Conservation (phyloP, 2,888 invertebrate genomes). For the Chalcis sispes region DNA sequence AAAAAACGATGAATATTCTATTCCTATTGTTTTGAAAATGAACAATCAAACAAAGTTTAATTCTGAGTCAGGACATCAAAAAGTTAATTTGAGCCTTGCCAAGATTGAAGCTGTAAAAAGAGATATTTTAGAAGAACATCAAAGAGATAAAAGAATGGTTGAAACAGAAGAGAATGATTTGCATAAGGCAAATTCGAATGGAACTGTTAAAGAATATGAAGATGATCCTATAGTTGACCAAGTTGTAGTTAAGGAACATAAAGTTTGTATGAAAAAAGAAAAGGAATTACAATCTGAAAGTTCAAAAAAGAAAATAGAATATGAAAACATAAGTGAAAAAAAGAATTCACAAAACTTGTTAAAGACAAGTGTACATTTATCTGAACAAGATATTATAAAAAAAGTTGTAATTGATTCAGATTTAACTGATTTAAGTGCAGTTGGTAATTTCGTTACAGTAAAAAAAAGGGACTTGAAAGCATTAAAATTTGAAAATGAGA, state of each 20-base stretch:
- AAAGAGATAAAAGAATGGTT: constrained; percentile 66
- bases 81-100: constrained; percentile 55
- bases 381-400: constrained; percentile 64
- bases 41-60: constrained; percentile 66
- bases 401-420: constrained; percentile 60
- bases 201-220: not conserved
- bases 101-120: constrained; percentile 59
- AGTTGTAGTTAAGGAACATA: not conserved
- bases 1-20: constrained; percentile 57
- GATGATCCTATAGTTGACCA: constrained; percentile 19
- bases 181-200: not conserved
- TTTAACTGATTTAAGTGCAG: constrained; percentile 54
- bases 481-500: constrained; percentile 57
- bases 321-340: constrained; percentile 17
- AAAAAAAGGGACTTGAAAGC: constrained; percentile 70
- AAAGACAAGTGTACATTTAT: constrained; percentile 66
- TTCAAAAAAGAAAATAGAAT: not conserved
- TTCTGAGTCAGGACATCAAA: constrained; percentile 24
- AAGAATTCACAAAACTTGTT: constrained; percentile 55
- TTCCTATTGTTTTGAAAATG: constrained; percentile 70
- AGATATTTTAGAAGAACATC: constrained; percentile 67
- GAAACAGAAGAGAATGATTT: constrained; percentile 16
- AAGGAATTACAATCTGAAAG: constrained; percentile 21
- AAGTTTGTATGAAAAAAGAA: constrained; percentile 41
- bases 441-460: constrained; percentile 61